Conservation (phyloP, 1,140 invertebrate species). For the Sinella curviseta region DNA sequence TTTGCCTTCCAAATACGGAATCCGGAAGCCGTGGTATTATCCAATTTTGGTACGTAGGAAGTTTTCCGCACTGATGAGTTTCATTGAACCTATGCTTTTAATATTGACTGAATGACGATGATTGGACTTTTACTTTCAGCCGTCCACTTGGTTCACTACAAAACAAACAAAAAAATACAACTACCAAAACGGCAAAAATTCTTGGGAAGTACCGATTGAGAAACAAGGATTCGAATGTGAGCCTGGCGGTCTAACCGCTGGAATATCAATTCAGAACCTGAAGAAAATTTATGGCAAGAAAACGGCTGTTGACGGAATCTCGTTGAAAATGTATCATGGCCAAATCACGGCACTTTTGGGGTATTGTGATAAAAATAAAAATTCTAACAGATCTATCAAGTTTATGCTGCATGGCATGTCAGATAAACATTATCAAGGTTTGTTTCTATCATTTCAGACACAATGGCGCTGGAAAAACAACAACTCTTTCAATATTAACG, state of each 20-base stretch:
- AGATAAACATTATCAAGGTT: background rate
- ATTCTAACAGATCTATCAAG: background rate
- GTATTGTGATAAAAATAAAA: background rate
- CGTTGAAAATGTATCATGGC: constrained; percentile 23
- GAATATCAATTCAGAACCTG: constrained; percentile 50
- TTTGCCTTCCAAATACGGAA: constrained; percentile 20
- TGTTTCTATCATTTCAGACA: constrained; percentile 57
- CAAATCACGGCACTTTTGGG: constrained; percentile 23
- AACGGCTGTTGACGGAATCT: constrained; percentile 17
- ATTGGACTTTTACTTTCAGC: background rate
- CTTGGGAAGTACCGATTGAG: background rate
- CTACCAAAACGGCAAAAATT: background rate
- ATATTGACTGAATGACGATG: background rate
- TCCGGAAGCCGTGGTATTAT: constrained; percentile 29
- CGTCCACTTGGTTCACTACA: constrained; percentile 9
- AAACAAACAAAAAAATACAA: background rate
- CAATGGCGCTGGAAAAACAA: constrained; percentile 82
- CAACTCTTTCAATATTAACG: constrained; percentile 79
- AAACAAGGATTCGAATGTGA: constrained; percentile 21
- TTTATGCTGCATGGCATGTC: background rate
- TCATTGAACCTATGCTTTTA: background rate
- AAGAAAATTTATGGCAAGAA: constrained; percentile 47
- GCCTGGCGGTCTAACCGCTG: constrained; percentile 28
- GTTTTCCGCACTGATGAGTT: background rate
- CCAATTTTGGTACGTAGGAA: constrained; percentile 13